phyloP scores from a whole-genome alignment of 2,888 invertebrate species.

The Metellina segmentata region DNA sequence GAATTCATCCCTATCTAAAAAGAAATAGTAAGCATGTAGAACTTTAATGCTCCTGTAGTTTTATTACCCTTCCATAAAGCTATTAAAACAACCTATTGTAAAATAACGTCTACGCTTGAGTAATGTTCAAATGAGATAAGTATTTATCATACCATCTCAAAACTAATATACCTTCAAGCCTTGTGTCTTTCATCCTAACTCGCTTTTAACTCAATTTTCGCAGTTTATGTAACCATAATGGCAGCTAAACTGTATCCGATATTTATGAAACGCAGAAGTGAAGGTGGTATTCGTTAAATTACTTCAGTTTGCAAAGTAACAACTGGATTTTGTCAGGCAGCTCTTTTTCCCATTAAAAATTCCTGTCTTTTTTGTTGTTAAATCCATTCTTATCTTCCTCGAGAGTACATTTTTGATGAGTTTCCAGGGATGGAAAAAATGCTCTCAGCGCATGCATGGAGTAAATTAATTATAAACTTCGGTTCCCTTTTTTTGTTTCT shows the following conservation, averaged over 20 bases:
- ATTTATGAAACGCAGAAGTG: constrained; percentile 57
- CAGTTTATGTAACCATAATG: not conserved
- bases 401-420: constrained; percentile 60
- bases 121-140: not conserved
- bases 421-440: constrained; percentile 45
- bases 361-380: constrained; percentile 32
- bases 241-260: constrained; percentile 26
- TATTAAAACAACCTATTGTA: not conserved
- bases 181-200: not conserved
- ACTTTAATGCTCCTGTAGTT: no score
- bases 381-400: constrained; percentile 50
- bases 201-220: constrained; percentile 20
- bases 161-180: not conserved
- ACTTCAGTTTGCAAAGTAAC: constrained; percentile 30
- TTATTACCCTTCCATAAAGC: no score
- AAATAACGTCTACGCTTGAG: not conserved
- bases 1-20: no score
- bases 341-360: constrained; percentile 34
- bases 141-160: not conserved
- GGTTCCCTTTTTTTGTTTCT: constrained; percentile 62
- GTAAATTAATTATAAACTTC: constrained; percentile 73
- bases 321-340: constrained; percentile 55
- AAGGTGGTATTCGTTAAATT: constrained; percentile 18
- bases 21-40: no score
- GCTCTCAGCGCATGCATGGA: constrained; percentile 31